These are phyloP conservation scores for Anastrepha obliqua DNA, from an alignment of 1,140 invertebrate species.

Conservation along the genomic window DNA sequence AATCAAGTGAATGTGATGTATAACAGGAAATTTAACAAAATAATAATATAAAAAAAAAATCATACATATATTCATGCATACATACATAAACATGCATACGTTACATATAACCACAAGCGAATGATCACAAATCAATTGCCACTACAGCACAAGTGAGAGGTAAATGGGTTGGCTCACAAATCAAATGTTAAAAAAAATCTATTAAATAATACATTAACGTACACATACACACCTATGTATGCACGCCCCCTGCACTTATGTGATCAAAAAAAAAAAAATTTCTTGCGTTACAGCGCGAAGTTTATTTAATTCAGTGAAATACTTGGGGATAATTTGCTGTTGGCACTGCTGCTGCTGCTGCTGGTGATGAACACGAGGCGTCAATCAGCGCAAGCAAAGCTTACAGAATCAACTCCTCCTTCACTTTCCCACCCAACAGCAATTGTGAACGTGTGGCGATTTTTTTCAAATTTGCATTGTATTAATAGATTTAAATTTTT, in stretches of 20 bases:
- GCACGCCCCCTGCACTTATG: not conserved
- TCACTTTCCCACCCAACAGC: not conserved
- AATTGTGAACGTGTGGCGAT: not conserved
- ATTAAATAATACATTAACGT: no score
- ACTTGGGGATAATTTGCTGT: not conserved
- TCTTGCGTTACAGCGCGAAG: not conserved
- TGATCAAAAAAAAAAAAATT: not conserved
- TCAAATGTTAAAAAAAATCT: not conserved
- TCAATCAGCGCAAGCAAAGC: not conserved
- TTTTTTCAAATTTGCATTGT: not conserved
- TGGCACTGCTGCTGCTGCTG: not conserved
- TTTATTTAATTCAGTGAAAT: conserved; percentile 6
- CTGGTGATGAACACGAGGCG: not conserved
- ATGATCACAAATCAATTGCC: no score
- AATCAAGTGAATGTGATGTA: no score
- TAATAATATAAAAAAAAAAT: no score
- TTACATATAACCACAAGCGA: no score
- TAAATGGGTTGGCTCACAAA: not conserved
- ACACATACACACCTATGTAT: no score
- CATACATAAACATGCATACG: no score
- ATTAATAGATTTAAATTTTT: no score
- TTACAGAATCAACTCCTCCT: not conserved
- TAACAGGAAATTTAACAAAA: no score
- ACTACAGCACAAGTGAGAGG: not conserved
- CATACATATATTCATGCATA: no score